These are phyloP conservation scores for Thumatha senex DNA, from an alignment of 2,888 invertebrate species.

Conservation along the genomic window DNA sequence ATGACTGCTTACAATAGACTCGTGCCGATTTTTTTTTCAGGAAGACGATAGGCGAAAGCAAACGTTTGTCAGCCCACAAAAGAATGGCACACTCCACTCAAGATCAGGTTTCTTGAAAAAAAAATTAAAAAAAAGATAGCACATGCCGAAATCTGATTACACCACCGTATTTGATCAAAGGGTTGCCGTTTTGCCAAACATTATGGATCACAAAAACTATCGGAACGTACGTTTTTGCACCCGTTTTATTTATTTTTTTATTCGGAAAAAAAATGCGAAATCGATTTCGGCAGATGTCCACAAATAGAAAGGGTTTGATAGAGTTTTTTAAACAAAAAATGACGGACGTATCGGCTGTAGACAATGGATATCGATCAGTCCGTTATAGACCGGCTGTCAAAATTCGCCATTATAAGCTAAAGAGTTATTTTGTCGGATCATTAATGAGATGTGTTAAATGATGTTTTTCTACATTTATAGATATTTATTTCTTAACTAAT, in stretches of 20 bases:
- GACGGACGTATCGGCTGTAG: constrained; percentile 64
- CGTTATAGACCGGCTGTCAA: constrained; percentile 74
- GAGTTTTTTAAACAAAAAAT: constrained; percentile 62
- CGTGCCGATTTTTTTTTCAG: constrained; percentile 75
- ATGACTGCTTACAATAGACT: constrained; percentile 55
- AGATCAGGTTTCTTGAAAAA: constrained; percentile 76
- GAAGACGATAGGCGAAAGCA: constrained; percentile 74
- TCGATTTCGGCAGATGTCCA: constrained; percentile 82
- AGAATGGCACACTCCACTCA: constrained; percentile 75
- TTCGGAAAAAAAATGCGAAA: constrained; percentile 74
- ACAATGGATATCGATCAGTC: constrained; percentile 62
- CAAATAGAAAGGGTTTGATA: constrained; percentile 79
- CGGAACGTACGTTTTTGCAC: constrained; percentile 61
- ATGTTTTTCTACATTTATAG: constrained; percentile 32
- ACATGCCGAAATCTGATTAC: constrained; percentile 83
- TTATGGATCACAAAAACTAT: constrained; percentile 65
- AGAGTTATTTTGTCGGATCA: constrained; percentile 54
- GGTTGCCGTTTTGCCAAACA: constrained; percentile 75
- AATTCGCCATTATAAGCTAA: constrained; percentile 66
- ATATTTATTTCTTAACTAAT: constrained; percentile 29
- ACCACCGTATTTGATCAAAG: constrained; percentile 74
- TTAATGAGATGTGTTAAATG: constrained; percentile 50
- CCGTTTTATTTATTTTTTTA: constrained; percentile 73
- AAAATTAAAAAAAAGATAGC: constrained; percentile 65
- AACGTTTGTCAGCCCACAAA: constrained; percentile 74